phyloP scores from a whole-genome alignment of 2,888 invertebrate genomes.

The Tachina grossa region DNA sequence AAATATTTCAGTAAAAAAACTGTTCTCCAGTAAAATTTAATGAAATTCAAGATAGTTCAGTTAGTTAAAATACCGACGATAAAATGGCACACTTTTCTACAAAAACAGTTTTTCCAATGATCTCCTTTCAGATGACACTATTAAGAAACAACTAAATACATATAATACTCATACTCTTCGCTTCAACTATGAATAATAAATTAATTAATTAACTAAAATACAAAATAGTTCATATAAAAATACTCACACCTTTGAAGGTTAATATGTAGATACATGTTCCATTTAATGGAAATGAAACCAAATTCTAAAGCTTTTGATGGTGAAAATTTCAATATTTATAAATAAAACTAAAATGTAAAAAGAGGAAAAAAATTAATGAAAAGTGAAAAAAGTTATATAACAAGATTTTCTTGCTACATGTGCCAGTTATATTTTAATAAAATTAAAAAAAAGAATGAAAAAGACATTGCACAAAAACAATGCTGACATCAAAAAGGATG shows the following conservation, averaged over 20 bases:
- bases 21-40: no score
- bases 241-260: background rate
- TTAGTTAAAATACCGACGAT: no score
- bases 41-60: no score
- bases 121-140: no score
- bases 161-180: background rate
- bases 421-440: conserved; percentile 18
- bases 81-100: no score
- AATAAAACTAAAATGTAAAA: background rate
- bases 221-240: background rate
- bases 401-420: conserved; percentile 17
- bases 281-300: conserved; percentile 13
- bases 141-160: background rate
- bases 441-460: conserved; percentile 22
- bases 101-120: no score
- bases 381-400: conserved; percentile 24
- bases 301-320: conserved; percentile 17
- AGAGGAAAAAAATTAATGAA: background rate
- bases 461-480: conserved; percentile 22
- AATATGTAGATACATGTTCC: background rate
- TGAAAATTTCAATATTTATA: background rate
- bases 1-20: no score
- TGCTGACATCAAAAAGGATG: conserved; percentile 17
- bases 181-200: conserved; percentile 3
- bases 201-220: conserved; percentile 22